A percentile compares a stretch with the other conserved stretches of the same genome.
These are phyloP conservation scores for Malacoctenus gilli DNA, from an alignment of 2,797 vertebrate species.

Conservation along the genomic window DNA sequence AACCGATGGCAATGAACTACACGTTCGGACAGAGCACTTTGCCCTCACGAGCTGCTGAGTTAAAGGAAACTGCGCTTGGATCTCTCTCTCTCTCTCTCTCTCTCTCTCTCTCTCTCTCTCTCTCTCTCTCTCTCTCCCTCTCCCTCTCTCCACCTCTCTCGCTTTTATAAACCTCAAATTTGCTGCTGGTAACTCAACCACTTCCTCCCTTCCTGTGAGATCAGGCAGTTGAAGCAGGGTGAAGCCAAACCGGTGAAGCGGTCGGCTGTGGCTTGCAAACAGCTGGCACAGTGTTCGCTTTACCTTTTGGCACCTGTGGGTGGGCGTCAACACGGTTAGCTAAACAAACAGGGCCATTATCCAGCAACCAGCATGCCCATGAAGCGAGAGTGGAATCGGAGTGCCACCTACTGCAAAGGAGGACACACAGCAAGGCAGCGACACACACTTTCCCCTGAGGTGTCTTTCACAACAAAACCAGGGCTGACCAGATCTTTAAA, in stretches of 20 bases:
- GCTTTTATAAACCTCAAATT: slow-evolving; percentile 79
- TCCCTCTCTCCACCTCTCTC: too few species aligned
- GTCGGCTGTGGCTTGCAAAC: slow-evolving; percentile 69
- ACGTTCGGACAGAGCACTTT: slow-evolving; percentile 31
- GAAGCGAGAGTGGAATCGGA: slow-evolving; percentile 20
- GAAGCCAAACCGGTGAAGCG: slow-evolving; percentile 59
- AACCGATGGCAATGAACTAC: slow-evolving; percentile 34
- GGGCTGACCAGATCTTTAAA: not conserved
- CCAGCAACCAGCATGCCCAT: slow-evolving; percentile 51
- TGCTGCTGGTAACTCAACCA: slow-evolving; percentile 78
- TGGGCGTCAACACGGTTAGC: slow-evolving; percentile 73
- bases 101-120: slow-evolving; percentile 55
- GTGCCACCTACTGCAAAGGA: slow-evolving; percentile 57
- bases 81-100: slow-evolving; percentile 43
- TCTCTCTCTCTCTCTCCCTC: slow-evolving; percentile 55
- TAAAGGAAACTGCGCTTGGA: slow-evolving; percentile 56
- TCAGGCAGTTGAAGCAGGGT: slow-evolving; percentile 68
- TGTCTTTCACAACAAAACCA: not conserved
- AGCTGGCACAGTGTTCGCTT: slow-evolving; percentile 65
- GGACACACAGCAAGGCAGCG: slow-evolving; percentile 1
- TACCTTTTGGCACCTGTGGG: slow-evolving; percentile 78
- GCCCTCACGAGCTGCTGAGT: slow-evolving; percentile 40
- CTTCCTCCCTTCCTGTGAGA: slow-evolving; percentile 78
- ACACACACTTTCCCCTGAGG: not conserved
- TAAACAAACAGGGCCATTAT: slow-evolving; percentile 69